A percentile compares a stretch with the other conserved stretches of the same genome.
Conservation (phyloP, 2,113 vertebrate genomes). For the Xiphophorus maculatus region DNA sequence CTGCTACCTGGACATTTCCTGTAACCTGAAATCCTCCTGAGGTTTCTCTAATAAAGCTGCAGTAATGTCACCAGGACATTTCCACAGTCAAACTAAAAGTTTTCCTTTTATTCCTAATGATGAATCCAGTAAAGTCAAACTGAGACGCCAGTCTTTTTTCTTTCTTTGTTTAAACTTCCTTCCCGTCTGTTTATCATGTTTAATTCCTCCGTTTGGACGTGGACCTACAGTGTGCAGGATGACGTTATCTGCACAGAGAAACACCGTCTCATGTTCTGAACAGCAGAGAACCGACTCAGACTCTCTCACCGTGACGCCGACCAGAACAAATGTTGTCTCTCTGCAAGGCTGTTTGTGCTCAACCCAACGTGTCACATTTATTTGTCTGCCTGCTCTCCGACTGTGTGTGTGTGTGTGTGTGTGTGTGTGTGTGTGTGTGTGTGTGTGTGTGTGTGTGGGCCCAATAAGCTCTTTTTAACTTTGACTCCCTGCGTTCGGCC, state of each 20-base stretch:
- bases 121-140: neutral
- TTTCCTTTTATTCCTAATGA: neutral
- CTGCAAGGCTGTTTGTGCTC: slow-evolving; percentile 22
- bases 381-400: slow-evolving; percentile 15
- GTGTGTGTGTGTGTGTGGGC: neutral
- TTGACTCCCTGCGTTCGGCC: neutral
- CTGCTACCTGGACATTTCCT: neutral
- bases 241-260: slow-evolving; percentile 10
- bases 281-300: neutral
- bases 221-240: neutral
- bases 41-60: neutral
- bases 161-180: neutral
- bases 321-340: slow-evolving; percentile 35
- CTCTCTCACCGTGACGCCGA: slow-evolving; percentile 24
- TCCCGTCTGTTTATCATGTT: neutral
- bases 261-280: slow-evolving; percentile 5
- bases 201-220: neutral
- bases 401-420: slow-evolving; percentile 18
- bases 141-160: neutral
- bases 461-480: neutral
- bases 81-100: neutral
- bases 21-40: neutral
- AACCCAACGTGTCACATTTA: slow-evolving; percentile 25
- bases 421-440: slow-evolving; percentile 9
- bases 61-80: neutral